phyloP scores from a whole-genome alignment of 2,113 vertebrate genomes.

The Marmota flaviventris region DNA sequence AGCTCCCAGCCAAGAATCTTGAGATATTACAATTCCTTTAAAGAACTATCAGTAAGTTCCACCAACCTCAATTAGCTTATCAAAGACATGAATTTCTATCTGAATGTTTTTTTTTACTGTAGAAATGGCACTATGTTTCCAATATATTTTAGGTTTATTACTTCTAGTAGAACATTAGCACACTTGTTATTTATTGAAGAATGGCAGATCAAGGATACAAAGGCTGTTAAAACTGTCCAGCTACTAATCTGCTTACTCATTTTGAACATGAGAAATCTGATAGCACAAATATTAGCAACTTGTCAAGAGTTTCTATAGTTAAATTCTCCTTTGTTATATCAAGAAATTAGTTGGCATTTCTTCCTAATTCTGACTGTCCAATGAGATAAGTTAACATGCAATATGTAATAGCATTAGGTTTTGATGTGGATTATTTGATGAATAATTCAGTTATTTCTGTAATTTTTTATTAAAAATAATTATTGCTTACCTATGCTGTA shows the following conservation, averaged over 20 bases:
- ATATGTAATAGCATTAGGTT: too few relatives aligned
- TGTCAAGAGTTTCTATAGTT: not conserved
- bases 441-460: too few relatives aligned
- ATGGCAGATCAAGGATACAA: not conserved
- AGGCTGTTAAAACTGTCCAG: not conserved
- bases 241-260: not conserved
- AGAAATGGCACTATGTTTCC: not conserved
- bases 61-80: not conserved
- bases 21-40: not conserved
- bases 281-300: not conserved
- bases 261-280: slow-evolving; percentile 19
- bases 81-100: not conserved
- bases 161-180: not conserved
- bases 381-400: too few relatives aligned
- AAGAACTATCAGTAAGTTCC: not conserved
- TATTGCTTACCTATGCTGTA: not conserved
- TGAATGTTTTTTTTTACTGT: not conserved
- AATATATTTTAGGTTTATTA: not conserved
- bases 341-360: too few relatives aligned
- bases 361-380: too few relatives aligned
- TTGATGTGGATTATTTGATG: too few relatives aligned
- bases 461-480: not conserved
- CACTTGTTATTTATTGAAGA: slow-evolving; percentile 5
- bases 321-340: too few relatives aligned
- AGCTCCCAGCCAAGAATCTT: not conserved